Base-by-base conservation (phyloP, 2,113 vertebrate species). In the Gasterosteus aculeatus region DNA sequence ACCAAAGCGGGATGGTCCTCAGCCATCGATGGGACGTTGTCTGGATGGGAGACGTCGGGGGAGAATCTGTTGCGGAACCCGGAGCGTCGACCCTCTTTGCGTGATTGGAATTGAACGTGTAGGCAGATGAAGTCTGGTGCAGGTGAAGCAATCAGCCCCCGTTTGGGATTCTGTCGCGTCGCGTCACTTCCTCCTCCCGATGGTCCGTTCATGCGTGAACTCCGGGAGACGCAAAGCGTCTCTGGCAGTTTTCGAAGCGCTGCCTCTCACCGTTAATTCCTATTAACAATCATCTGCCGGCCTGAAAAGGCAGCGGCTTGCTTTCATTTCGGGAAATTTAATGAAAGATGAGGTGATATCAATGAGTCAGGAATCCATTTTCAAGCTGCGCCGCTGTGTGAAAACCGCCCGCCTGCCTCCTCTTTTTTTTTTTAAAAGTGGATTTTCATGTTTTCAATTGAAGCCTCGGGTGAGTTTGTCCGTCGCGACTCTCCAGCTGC, bases 261-360 rank as follows among this genome's bases (percentile, higher is more conserved):
- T 11, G 3, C 53, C 31, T 54, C 54, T 8, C 4, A 76, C 51
- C 59, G 62, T 56, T 74, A 47, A 74, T 78, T 74, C 42, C 35
- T 44, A 53, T 70, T 51, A 73, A 59, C 46, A 62, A 67, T 62
- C 66, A 71, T 60, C 47, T 54, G 16, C 44, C 51, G 58, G 66
- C 66, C 35, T 77, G 22, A 39, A 18, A 51, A 72, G 51, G 63
- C 73, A 67, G 64, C 71, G 54, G 14, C 42, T 63, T 60, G 31
- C 64, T 65, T 65, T 77, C 39, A 77, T n/a, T 71, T 54, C 54
- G 14, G 35, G 4, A 77, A 81, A 69, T 56, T 39, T 66, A 81
- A 77, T 72, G 47, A 65, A 71, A 70, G 65, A 54, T n/a, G 29
- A 65, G 19, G 2, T 19, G 29, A 67, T 67, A 74, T 65, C 59